Base-by-base conservation (phyloP, 2,113 vertebrate genomes). In the Malurus cyaneus region DNA sequence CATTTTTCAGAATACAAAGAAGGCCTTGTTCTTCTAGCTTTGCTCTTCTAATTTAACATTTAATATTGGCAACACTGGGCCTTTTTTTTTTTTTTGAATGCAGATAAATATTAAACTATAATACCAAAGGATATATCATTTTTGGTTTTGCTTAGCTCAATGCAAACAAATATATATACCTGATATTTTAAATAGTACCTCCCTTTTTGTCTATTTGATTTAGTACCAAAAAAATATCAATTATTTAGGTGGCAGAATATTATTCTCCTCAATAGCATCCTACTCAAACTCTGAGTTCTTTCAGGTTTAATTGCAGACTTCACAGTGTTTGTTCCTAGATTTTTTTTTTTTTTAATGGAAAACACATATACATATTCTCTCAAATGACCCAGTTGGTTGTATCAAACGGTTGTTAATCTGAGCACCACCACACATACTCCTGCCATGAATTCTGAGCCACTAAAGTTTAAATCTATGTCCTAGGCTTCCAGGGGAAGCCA, bases 311-410 rank as follows among this genome's bases (percentile, higher is more conserved):
- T 44, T 8, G 0, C 12, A 66, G 50, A 54, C 12, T 47, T 86
- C n/a, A 39, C 10, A 69, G 3, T 42, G 6, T 31, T 49, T 41
- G 11, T 39, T 52, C 25, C 44, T 44, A 29, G 1, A 41, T 7
- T 4, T 39, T 62, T 76, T 44, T 31, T 36, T 39, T 39, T 80
- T 84, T 16, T 2, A 47, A 54, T 18, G 13, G 11, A 42, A 64
- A 87, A 26, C 23, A n/a, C 1, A 8, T 28, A 34, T 17, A 31
- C 5, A 34, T 34, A 15, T 12, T 76, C 14, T 81, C 12, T 56
- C 52, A 11, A 77, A 81, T 0, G 0, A 60, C 4, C 1, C 39
- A 59, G 16, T 3, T 14, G 2, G 9, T 44, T 81, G 39, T 26
- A 69, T 28, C 13, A 69, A n/a, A 25, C 8, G 4, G 2, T 56